Conservation (phyloP, 2,113 vertebrate genomes). For the Serinus canaria region DNA sequence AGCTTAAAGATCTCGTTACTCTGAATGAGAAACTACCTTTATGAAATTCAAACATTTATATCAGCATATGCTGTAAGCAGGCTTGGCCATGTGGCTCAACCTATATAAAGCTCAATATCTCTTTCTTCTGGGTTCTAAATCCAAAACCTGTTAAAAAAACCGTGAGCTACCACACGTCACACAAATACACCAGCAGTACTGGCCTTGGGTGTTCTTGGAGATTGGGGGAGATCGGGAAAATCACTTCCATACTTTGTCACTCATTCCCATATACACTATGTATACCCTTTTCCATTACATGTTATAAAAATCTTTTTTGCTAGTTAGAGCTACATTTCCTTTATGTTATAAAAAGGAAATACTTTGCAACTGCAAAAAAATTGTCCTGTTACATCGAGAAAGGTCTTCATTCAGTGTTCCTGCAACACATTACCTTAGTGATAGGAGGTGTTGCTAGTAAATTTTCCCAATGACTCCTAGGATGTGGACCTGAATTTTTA, state of each 20-base stretch:
- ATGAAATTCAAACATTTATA: slow-evolving; percentile 56
- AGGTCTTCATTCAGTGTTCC: background rate
- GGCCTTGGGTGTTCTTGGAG: background rate
- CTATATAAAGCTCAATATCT: slow-evolving; percentile 25
- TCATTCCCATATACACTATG: background rate
- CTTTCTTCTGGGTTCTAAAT: slow-evolving; percentile 17
- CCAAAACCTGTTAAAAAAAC: background rate
- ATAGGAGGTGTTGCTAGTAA: background rate
- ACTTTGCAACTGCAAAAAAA: background rate
- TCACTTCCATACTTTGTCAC: background rate
- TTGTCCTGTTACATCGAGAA: background rate
- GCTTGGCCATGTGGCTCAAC: slow-evolving; percentile 31
- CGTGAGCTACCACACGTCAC: background rate
- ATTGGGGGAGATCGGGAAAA: background rate
- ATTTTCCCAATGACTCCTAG: background rate
- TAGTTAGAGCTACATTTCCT: background rate
- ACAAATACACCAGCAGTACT: background rate
- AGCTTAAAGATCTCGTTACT: slow-evolving; percentile 59
- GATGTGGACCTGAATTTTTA: background rate
- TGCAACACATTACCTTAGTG: background rate
- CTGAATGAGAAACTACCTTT: slow-evolving; percentile 27
- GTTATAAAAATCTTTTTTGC: background rate
- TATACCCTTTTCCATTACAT: background rate
- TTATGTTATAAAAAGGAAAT: background rate
- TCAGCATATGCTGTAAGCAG: slow-evolving; percentile 43